Evolutionary conservation across 2,888 invertebrate genomes (phyloP), one percentile per base, ranked within the genome.

Genomic region (Plemyria rubiginata): DNA sequence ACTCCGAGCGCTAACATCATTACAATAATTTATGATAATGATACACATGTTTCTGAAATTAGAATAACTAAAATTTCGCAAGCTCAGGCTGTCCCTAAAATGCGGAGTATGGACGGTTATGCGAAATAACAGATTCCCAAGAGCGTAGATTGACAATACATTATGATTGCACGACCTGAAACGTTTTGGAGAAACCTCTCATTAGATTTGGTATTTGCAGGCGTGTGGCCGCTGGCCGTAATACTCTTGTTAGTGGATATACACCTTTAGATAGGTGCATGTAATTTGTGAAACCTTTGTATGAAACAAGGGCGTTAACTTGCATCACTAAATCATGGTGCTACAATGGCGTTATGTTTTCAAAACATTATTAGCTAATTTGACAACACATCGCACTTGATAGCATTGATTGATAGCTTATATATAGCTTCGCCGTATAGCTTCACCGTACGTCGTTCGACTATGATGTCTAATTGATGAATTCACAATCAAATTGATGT

Each of bases 161-260:
- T 79, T 72, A 78, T 73, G 72, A 69, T 83, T 77, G 73, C 75
- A 76, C 65, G 77, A 81, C 72, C 75, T 74, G 70, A 76, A 82
- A 77, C 77, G 79, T 76, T 85, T 84, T 77, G 67, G 73, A 68
- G 70, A 74, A 84, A 80, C 82, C 75, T 76, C 77, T 79, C 69
- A 87, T 88, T 86, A 85, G 59, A 84, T 84, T 84, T 86, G 85
- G 79, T 85, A 77, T 87, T 87, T 86, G 64, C 73, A 54, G 69
- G 73, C 70, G 70, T 76, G 70, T 76, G 67, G 70, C 75, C 71
- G 65, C 61, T 60, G 71, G 76, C 71, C 62, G 65, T 68, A 58
- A 72, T 70, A 73, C 70, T 75, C 76, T 75, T 63, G 74, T 75
- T 71, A 22, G 22, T 2, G 2, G 3, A 22, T 22, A 22, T 22